Base-by-base conservation (phyloP, 2,797 vertebrate species). In the Chaenodraco wilsoni region DNA sequence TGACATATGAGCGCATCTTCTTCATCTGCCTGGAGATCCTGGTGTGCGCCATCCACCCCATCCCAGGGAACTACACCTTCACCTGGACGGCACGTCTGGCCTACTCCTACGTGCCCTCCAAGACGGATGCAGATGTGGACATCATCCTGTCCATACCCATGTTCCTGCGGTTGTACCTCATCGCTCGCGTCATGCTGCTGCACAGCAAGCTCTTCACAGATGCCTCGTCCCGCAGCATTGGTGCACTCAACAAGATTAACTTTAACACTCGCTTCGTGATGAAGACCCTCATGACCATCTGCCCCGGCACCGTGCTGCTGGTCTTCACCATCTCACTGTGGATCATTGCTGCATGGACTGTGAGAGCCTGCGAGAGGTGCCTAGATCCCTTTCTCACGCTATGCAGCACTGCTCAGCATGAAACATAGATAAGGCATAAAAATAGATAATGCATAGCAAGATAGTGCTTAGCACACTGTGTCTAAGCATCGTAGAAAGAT, bases 231-330 rank as follows among this genome's bases (percentile, higher is more conserved):
- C 96, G 98, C 93, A 99, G 98, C 94, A 99, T 99, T 89, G 98
- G 98, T 79, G 98, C 98, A 23, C 96, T 99, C 93, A 99, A 99
- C 95, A 99, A 99, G 94, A 99, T 99, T 94, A 99, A 99, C 95
- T 99, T 99, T 91, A 99, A 99, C 95, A 99, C 98, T 0, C 97
- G 97, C 92, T 99, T 99, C 90, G 98, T 99, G 93, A 99, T 99
- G 98, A 99, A 99, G 96, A 99, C 98, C 83, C 93, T 99, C 93
- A 99, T 99, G 98, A 99, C 98, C 93, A 99, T 99, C 94, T 99
- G 98, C 90, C 98, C 98, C 8, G 98, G 98, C 94, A 99, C 98
- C 80, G 98, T 99, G 88, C 95, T 99, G 88, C 95, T 99, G 94
- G 98, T 99, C 93, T 99, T 99, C 96, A 99, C 98, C 95, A 99